Evolutionary conservation across 2,113 vertebrate species (phyloP).

Genomic region (Ivindomyrus marchei): DNA sequence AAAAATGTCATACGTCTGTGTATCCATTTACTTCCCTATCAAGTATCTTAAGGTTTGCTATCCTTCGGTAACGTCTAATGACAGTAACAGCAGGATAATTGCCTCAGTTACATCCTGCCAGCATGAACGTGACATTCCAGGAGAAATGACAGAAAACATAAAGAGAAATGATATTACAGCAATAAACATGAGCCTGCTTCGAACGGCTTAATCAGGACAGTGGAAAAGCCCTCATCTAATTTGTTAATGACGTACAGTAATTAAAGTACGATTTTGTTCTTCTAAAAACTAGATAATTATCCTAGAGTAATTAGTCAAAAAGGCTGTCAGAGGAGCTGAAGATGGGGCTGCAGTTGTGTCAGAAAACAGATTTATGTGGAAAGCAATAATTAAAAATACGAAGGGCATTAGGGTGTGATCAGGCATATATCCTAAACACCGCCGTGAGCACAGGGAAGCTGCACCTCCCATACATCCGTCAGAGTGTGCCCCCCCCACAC

Average conservation of each 20-base stretch:
- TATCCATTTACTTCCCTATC: neutral
- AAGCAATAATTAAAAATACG: neutral
- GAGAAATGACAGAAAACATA: neutral
- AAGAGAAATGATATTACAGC: neutral
- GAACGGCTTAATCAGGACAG: neutral
- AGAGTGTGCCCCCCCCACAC: neutral
- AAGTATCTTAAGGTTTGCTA: neutral
- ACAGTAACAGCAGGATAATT: neutral
- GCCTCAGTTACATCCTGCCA: neutral
- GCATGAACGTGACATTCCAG: neutral
- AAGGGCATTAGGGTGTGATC: neutral
- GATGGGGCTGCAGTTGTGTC: neutral
- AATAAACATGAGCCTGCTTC: neutral
- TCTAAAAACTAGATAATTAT: constrained; percentile 8
- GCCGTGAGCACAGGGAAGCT: neutral
- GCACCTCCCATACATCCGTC: neutral
- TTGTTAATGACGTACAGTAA: neutral
- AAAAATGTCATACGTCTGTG: neutral
- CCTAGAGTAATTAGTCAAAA: neutral
- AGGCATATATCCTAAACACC: neutral
- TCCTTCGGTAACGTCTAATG: neutral
- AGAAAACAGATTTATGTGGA: neutral
- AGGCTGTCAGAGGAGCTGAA: neutral
- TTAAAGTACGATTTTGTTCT: neutral
- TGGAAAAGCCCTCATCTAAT: neutral